Base-by-base conservation (phyloP, 2,113 vertebrate genomes). In the Pteruthius melanotis region DNA sequence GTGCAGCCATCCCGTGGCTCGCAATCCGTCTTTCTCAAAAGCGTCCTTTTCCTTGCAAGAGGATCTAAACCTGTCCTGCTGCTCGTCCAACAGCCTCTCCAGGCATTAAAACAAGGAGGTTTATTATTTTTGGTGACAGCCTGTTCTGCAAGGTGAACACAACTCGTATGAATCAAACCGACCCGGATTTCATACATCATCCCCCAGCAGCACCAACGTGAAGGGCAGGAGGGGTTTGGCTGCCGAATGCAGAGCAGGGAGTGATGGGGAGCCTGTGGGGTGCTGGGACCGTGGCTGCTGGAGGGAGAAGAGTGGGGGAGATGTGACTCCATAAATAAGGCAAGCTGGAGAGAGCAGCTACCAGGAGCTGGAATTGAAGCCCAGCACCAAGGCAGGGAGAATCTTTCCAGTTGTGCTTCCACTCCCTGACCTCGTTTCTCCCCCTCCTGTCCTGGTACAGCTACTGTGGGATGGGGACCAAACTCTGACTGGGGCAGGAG, bases 111-210 rank as follows among this genome's bases (percentile, higher is more conserved):
- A 74, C 89, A 60, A 89, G 89, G 89, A 94, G 89, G 30, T 96
- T 92, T 94, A 90, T 96, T 93, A 93, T 89, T 89, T 90, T 88
- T 78, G 6, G 68, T 83, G 94, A 93, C 95, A 95, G 95, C 35
- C 72, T 33, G 40, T 60, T 85, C 94, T 59, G 89, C 86, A 81
- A 95, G 93, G 95, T 89, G 95, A 93, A n/a, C 80, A 14, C 94
- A 47, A 40, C 79, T 49, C 4, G 1, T 35, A 81, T 89, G 96
- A 92, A 94, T 90, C 89, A 93, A 95, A n/a, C 8, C 21, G 2
- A 14, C 89, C 27, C 2, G 39, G 86, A 39, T 93, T 90, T 80
- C 95, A 92, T 90, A 26, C 90, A 86, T 95, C 96, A 93, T 83
- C 30, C 79, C 65, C 75, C 87, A 39, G 72, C 70, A 66, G 18